Percentiles rank a stretch among this genome's conserved stretches.
Conservation (phyloP, 2,797 vertebrate species). For the Anguilla obscura region DNA sequence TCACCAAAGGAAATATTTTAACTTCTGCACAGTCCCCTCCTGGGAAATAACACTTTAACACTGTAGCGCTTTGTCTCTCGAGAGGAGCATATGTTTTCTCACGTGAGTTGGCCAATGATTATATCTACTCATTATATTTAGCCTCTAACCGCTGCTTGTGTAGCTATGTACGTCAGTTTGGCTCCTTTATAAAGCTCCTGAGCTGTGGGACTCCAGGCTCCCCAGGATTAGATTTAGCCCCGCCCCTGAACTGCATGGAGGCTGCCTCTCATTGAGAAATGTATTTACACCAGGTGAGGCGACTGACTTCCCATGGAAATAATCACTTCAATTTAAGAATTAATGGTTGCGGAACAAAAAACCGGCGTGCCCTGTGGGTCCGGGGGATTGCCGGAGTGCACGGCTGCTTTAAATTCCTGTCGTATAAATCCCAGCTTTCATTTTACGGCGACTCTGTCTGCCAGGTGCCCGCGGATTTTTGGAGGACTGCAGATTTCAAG, state of each 20-base stretch:
- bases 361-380: neutral
- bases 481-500: neutral
- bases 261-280: neutral
- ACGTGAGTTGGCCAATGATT: too few relatives aligned
- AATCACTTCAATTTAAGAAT: neutral
- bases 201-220: neutral
- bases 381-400: neutral
- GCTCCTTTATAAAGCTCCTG: neutral
- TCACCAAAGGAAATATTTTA: too few relatives aligned
- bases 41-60: too few relatives aligned
- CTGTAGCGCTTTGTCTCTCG: too few relatives aligned
- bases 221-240: neutral
- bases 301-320: neutral
- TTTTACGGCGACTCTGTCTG: neutral
- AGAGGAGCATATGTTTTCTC: too few relatives aligned
- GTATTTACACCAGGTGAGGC: neutral
- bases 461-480: neutral
- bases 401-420: neutral
- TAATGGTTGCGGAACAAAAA: neutral
- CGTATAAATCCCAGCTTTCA: neutral
- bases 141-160: neutral
- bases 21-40: too few relatives aligned
- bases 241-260: neutral
- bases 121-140: neutral
- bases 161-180: neutral